Evolutionary conservation across 2,797 vertebrate genomes (phyloP).

Genomic region (Intellagama lesueurii): DNA sequence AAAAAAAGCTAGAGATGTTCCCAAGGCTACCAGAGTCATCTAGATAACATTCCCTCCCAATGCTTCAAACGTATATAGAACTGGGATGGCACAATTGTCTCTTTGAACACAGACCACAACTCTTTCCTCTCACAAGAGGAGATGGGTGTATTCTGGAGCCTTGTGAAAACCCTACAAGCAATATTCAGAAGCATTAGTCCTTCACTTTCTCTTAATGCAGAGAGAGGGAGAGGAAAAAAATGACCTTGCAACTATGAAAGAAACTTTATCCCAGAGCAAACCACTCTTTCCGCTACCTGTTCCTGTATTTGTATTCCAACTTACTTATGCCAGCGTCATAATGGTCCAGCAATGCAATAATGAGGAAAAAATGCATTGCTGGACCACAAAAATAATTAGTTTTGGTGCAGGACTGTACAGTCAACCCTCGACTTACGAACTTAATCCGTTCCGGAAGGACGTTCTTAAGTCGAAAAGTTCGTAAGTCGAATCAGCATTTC

Average conservation of each 20-base stretch:
- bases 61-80: background rate
- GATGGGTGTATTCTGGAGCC: background rate
- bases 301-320: no score
- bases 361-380: background rate
- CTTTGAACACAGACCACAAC: background rate
- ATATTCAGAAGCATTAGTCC: background rate
- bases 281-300: background rate
- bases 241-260: no score
- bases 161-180: background rate
- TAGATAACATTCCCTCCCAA: background rate
- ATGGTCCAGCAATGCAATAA: no score
- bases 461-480: no score
- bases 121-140: background rate
- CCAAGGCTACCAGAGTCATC: background rate
- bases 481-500: no score
- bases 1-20: background rate
- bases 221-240: background rate
- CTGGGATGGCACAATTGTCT: background rate
- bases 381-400: slow-evolving; percentile 18
- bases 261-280: background rate
- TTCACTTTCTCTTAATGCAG: background rate
- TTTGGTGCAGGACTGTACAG: slow-evolving; percentile 11
- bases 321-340: slow-evolving; percentile 16
- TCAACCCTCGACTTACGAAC: no score
- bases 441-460: no score